Evolutionary conservation across 2,797 vertebrate species (phyloP), one percentile per base, ranked within the genome.

Genomic region (Rhinatrema bivittatum): DNA sequence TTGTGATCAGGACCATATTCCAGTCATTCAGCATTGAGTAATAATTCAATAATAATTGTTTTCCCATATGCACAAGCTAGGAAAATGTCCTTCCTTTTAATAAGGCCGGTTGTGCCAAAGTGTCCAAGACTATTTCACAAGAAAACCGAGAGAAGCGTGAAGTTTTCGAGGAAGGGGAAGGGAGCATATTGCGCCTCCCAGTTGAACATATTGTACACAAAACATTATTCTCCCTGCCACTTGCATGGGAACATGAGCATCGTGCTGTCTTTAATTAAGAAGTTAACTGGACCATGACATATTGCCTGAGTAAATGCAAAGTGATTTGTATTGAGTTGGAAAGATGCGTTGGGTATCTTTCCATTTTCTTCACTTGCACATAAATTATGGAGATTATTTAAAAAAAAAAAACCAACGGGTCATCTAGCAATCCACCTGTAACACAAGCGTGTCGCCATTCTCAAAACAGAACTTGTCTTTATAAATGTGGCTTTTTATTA

Each of bases 251-350:
- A 80, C 77, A 71, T 49, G 70, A 82, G 62, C 78, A 78, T 76
- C 66, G 73, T 72, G 77, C 81, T 84, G 78, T 77, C 81, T 86
- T 81, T 89, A 90, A 91, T 91, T 89, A 89, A 83, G 79, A 82
- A 85, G 82, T 72, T 79, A 87, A 86, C 74, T 82, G 84, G 78
- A 81, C 86, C 82, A 55, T 86, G 80, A 87, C 84, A 76, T 72
- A 82, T 85, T 84, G 76, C 75, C 65, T 30, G 34, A 57, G 70
- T 76, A 79, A 72, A 75, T 81, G 81, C n/a, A 74, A 78, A 83
- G 65, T 76, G 77, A 80, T 80, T 78, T 66, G 72, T 76, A 56
- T 46, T 48, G 69, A 58, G 61, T 71, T 66, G 66, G 60, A 70
- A 56, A 62, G 50, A 56, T 44, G 32, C 68, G 60, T 68, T 50